phyloP scores from a whole-genome alignment of 2,888 invertebrate species.

The Drosophila borborema region DNA sequence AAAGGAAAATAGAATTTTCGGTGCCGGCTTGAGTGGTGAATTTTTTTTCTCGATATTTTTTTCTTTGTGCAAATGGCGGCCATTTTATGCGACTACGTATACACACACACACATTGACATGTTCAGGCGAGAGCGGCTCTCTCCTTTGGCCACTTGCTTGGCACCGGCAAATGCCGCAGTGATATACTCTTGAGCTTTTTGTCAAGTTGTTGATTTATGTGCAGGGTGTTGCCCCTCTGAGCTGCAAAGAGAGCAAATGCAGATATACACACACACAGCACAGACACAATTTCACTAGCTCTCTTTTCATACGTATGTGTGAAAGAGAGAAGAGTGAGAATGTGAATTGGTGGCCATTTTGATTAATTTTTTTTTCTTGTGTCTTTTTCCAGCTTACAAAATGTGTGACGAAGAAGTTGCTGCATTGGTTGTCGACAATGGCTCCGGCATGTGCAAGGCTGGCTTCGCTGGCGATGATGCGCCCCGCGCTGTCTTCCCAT shows the following conservation, averaged over 20 bases:
- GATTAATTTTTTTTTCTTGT: constrained; percentile 37
- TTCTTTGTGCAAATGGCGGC: constrained; percentile 47
- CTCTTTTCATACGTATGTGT: neutral
- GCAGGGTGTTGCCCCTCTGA: constrained; percentile 49
- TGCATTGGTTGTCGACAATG: constrained; percentile 96
- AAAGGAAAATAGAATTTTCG: neutral
- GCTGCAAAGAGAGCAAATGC: constrained; percentile 1
- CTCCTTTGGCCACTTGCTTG: constrained; percentile 42
- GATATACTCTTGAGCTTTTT: constrained; percentile 21
- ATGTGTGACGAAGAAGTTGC: constrained; percentile 99
- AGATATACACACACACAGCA: constrained; percentile 9
- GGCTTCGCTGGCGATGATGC: constrained; percentile 96
- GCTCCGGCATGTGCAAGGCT: constrained; percentile 97
- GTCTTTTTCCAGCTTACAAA: constrained; percentile 84
- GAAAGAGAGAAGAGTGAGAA: neutral
- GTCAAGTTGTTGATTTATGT: constrained; percentile 39
- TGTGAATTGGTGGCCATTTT: constrained; percentile 24
- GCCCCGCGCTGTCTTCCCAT: constrained; percentile 95
- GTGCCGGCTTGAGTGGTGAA: constrained; percentile 45
- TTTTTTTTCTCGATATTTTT: constrained; percentile 33
- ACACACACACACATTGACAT: constrained; percentile 28
- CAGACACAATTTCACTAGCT: neutral
- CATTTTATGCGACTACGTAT: constrained; percentile 58
- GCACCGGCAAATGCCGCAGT: constrained; percentile 52
- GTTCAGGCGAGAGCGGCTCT: constrained; percentile 16